Conservation (phyloP, 2,797 vertebrate genomes). For the Tympanoctomys barrerae region DNA sequence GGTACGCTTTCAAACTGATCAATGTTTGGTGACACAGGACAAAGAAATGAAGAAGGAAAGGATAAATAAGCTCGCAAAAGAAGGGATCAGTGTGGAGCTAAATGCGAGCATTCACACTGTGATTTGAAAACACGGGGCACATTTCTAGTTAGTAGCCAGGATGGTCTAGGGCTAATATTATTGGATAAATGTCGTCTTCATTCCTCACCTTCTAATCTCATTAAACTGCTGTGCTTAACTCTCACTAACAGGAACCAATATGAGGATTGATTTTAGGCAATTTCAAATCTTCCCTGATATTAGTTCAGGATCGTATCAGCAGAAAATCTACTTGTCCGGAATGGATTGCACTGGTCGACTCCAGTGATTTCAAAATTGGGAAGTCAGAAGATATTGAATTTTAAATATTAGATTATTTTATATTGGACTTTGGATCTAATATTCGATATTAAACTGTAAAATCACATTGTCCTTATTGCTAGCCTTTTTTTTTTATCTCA, state of each 20-base stretch:
- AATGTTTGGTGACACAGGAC: not conserved
- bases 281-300: slow-evolving; percentile 76
- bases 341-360: slow-evolving; percentile 79
- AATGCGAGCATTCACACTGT: not conserved
- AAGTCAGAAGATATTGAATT: slow-evolving; percentile 84
- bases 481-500: slow-evolving; percentile 71
- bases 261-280: slow-evolving; percentile 80
- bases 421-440: slow-evolving; percentile 84
- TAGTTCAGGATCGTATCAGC: slow-evolving; percentile 68
- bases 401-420: slow-evolving; percentile 86
- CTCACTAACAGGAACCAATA: slow-evolving; percentile 72
- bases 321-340: slow-evolving; percentile 81
- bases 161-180: slow-evolving; percentile 60
- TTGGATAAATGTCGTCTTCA: slow-evolving; percentile 59
- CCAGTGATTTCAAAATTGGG: slow-evolving; percentile 79
- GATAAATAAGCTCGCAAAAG: not conserved
- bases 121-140: slow-evolving; percentile 4
- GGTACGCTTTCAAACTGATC: not conserved
- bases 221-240: slow-evolving; percentile 79
- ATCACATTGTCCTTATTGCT: slow-evolving; percentile 81
- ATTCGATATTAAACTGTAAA: slow-evolving; percentile 82
- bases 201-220: slow-evolving; percentile 76
- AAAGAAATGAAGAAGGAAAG: slow-evolving; percentile 13
- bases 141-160: slow-evolving; percentile 33
- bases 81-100: not conserved